Percentiles rank a stretch among this genome's conserved stretches.
Conservation (phyloP, 2,888 invertebrate species). For the Heliconius ethilla region DNA sequence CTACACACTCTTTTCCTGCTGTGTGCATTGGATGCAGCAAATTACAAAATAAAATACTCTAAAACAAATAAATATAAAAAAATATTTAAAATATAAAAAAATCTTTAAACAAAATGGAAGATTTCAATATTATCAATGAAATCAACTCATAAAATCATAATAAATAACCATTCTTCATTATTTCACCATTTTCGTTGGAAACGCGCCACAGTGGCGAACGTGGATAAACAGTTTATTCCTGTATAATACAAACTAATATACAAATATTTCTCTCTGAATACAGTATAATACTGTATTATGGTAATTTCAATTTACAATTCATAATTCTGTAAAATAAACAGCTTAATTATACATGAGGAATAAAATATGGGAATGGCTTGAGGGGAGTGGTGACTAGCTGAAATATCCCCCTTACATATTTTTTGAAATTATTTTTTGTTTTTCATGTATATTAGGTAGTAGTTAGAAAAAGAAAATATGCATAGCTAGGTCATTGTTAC, state of each 20-base stretch:
- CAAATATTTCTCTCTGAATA: constrained; percentile 31
- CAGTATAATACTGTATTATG: constrained; percentile 31
- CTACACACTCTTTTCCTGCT: too few species aligned
- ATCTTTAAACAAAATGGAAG: too few species aligned
- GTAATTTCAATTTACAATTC: constrained; percentile 37
- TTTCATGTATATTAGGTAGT: too few species aligned
- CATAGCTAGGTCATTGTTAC: too few species aligned
- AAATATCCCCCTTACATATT: neutral
- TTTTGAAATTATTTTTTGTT: too few species aligned
- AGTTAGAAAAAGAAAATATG: too few species aligned
- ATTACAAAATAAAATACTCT: too few species aligned
- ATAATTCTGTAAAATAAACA: constrained; percentile 27
- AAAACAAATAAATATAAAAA: too few species aligned
- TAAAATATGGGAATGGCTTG: constrained; percentile 19
- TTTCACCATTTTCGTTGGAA: neutral
- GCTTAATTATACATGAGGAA: constrained; percentile 14
- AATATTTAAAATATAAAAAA: too few species aligned
- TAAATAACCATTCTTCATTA: constrained; percentile 10
- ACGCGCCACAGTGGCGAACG: constrained; percentile 11
- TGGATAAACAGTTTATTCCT: constrained; percentile 22
- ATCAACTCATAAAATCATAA: neutral
- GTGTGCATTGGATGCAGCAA: too few species aligned
- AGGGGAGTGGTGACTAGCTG: constrained; percentile 4
- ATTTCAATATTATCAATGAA: neutral
- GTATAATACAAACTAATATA: constrained; percentile 11